A percentile compares a stretch with the other conserved stretches of the same genome.
These are phyloP conservation scores for Hypercompe scribonia DNA, from an alignment of 2,888 invertebrate species.

Conservation along the genomic window DNA sequence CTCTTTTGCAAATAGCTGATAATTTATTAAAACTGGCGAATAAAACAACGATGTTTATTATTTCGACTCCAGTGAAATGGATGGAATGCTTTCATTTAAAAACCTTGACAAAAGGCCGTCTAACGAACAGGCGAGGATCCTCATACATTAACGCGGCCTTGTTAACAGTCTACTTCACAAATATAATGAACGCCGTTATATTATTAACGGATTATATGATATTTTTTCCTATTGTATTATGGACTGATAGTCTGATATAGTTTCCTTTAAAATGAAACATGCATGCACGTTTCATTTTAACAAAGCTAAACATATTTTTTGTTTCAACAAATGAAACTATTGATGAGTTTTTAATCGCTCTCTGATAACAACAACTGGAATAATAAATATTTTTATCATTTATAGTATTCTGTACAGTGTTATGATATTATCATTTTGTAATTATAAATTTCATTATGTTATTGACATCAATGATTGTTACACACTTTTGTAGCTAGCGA, in stretches of 20 bases:
- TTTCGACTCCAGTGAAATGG: conserved; percentile 32
- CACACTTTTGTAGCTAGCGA: too few relatives aligned
- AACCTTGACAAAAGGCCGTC: conserved; percentile 24
- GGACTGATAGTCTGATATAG: background rate
- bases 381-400: too few relatives aligned
- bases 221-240: background rate
- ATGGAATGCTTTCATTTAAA: conserved; percentile 30
- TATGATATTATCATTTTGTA: too few relatives aligned
- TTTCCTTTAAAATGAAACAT: too few relatives aligned
- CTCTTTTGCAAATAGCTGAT: conserved; percentile 38
- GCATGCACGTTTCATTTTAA: too few relatives aligned
- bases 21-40: conserved; percentile 44
- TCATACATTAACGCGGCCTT: conserved; percentile 37
- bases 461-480: too few relatives aligned
- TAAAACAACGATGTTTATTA: conserved; percentile 43
- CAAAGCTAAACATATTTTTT: too few relatives aligned
- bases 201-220: conserved; percentile 18
- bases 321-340: too few relatives aligned
- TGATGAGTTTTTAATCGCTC: too few relatives aligned
- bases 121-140: conserved; percentile 27
- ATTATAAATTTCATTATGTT: too few relatives aligned
- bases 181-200: conserved; percentile 39
- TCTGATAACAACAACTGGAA: too few relatives aligned
- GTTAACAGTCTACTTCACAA: conserved; percentile 36
- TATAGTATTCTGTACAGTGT: too few relatives aligned